phyloP scores from a whole-genome alignment of 2,113 vertebrate genomes.

The Abramis brama region DNA sequence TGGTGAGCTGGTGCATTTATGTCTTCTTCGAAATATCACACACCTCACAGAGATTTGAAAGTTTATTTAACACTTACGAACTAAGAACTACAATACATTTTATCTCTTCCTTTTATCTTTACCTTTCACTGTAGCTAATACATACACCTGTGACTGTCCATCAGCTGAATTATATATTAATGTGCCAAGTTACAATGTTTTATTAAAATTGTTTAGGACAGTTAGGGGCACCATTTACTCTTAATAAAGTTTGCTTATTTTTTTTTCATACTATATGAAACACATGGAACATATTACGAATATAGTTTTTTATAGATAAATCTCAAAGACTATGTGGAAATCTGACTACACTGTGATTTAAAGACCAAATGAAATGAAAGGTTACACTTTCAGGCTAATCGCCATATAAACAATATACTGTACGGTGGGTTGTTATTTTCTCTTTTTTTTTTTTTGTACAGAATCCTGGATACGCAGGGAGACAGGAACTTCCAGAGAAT shows the following conservation, averaged over 20 bases:
- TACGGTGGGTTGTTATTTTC: background rate
- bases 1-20: conserved; percentile 76
- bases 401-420: background rate
- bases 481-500: conserved; percentile 96
- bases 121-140: background rate
- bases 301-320: background rate
- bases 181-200: background rate
- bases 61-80: background rate
- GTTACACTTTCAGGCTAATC: background rate
- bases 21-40: background rate
- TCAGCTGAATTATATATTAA: background rate
- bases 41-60: background rate
- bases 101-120: no score
- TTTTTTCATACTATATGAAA: background rate
- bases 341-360: background rate
- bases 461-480: conserved; percentile 97
- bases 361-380: background rate
- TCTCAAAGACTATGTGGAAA: background rate
- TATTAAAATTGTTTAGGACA: background rate
- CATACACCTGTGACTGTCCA: background rate
- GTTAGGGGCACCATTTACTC: background rate
- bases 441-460: conserved; percentile 60
- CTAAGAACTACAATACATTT: background rate
- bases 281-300: background rate
- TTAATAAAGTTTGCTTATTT: background rate